Conservation (phyloP, 2,797 vertebrate species). For the Sorex maritimensis region DNA sequence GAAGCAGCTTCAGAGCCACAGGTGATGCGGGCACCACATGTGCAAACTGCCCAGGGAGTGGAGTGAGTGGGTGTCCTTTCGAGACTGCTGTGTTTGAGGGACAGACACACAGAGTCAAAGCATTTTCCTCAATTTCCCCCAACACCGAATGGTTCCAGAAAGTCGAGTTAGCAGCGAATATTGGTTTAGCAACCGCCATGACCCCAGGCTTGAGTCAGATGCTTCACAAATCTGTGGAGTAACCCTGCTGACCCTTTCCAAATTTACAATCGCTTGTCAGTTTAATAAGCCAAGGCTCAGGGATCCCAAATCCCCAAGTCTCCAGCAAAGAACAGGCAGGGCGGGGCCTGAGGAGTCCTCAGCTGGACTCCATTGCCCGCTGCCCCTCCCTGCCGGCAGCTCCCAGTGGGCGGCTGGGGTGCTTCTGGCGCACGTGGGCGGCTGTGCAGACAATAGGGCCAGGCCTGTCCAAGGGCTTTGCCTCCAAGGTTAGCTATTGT, state of each 20-base stretch:
- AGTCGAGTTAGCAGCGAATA: slow-evolving; percentile 6
- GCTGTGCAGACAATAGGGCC: slow-evolving; percentile 62
- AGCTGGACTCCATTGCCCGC: not conserved
- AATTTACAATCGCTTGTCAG: not conserved
- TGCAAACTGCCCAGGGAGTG: not conserved
- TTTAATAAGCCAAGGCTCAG: slow-evolving; percentile 40
- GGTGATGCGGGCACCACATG: not conserved
- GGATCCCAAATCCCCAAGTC: not conserved
- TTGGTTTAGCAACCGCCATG: not conserved
- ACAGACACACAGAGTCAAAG: not conserved
- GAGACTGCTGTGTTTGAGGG: not conserved
- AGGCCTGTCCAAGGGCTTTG: slow-evolving; percentile 42
- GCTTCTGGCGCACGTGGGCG: slow-evolving; percentile 35
- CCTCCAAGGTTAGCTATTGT: slow-evolving; percentile 72
- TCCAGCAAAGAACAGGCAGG: not conserved
- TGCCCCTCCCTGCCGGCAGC: slow-evolving; percentile 33
- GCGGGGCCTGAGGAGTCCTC: not conserved
- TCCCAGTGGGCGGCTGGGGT: not conserved
- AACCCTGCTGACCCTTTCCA: not conserved
- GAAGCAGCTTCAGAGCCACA: not conserved
- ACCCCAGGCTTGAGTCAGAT: slow-evolving; percentile 6
- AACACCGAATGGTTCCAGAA: not conserved
- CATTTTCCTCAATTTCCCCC: not conserved
- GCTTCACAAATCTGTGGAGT: slow-evolving; percentile 1
- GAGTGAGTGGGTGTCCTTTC: no score